Base-by-base conservation (phyloP, 2,797 vertebrate genomes). In the Hoplostethus mediterraneus region DNA sequence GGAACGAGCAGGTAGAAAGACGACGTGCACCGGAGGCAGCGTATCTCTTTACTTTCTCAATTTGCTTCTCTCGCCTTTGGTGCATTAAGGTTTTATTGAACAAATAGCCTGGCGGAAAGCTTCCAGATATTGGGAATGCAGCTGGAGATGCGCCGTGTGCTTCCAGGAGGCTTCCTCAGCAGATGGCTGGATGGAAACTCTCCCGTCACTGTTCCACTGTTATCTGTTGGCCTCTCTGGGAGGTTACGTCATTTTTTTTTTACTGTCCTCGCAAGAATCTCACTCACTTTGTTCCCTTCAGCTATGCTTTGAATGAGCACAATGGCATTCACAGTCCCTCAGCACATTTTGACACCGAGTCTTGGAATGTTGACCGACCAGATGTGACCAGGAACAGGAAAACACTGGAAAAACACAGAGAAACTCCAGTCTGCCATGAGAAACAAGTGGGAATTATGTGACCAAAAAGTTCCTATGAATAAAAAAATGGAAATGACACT, bases 311-410 rank as follows among this genome's bases (percentile, higher is more conserved):
- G 47, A 64, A 61, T 47, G 57, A 79, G 11, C 1, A 51, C 45
- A 53, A 44, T 63, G 6, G 14, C 47, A 53, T 33, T 70, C 21
- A 53, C 38, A 55, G 71, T 55, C 49, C 33, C 59, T 17, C 16
- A 36, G 56, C 45, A 33, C 21, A 75, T 52, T 84, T 70, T 73
- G 65, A 68, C 70, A 16, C 65, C 53, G 1, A 12, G 67, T 77
- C 51, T 9, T 49, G 77, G 82, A 92, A 87, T 90, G 87, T 71
- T 0, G 55, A 65, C 71, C 1, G 42, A 69, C 64, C 9, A 52
- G 73, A 64, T 14, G 28, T 47, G 63, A 44, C 44, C 53, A 3
- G 52, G 51, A 17, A 33, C 38, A 17, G 56, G 16, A 38, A 40
- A 36, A 36, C 4, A 36, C 33, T 2, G 33, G 33, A 63, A 21